Base-by-base conservation (phyloP, 92 coral and sea anemone genomes). In the Porites evermanni region DNA sequence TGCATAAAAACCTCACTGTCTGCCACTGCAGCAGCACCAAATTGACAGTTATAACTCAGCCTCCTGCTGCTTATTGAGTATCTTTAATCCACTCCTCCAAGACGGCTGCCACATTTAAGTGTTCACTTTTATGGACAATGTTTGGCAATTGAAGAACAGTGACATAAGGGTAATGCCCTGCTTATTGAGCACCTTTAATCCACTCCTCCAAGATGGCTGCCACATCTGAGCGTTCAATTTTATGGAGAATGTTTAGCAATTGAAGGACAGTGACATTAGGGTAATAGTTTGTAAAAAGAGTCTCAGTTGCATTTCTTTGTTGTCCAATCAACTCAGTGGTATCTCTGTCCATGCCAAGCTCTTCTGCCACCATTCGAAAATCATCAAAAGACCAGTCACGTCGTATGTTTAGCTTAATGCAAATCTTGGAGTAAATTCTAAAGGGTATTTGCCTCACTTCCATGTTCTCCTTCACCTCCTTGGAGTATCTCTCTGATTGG, bases 331-430 rank as follows among this genome's bases (percentile, higher is more conserved):
- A 8, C 53, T 66, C 60, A 18, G 19, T 85, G 7, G 52, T 44
- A 56, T 85, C 88, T 54, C 83, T 74, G 61, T 85, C 83, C 77
- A 85, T 1, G 32, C 77, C 83, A 59, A 85, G 83, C 65, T 47
- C 10, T 68, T 85, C 88, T 4, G 88, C 88, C 67, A 85, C 59
- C 88, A 75, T 85, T 12, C 83, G 88, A 58, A 77, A 85, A 47
- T 85, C 88, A 32, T 85, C 83, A 56, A 77, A 85, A 44, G 44
- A 53, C 14, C 47, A 52, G 79, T 67, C 82, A 7, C 88, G 82
- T 12, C 29, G 67, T 44, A 68, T 67, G 88, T 77, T 75, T 4
- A 85, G 76, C 11, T 75, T 85, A 19, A 47, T 0, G 26, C 88
- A 85, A 17, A 85, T 47, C 61, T 85, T 85, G 77, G 52, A 10